Conservation (phyloP, 2,888 invertebrate species). For the Epirrita christyi region DNA sequence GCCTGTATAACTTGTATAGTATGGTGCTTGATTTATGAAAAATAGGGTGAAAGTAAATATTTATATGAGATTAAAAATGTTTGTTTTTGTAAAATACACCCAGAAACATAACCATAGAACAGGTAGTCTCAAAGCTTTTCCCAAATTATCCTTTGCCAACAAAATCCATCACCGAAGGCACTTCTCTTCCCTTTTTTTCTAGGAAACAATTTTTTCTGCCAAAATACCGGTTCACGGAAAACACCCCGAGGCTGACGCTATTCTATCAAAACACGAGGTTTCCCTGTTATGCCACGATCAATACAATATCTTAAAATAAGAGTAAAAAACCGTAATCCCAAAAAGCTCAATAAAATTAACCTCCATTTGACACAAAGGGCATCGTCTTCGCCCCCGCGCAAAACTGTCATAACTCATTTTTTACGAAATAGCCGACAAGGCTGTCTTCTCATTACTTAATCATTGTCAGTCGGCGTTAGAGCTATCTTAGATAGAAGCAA, state of each 20-base stretch:
- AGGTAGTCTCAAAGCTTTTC: not conserved
- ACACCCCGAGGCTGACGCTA: conserved; percentile 4
- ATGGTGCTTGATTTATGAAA: too few species aligned
- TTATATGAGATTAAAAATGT: too few species aligned
- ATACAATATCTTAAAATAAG: conserved; percentile 8
- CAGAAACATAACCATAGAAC: not conserved
- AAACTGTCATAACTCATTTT: conserved; percentile 38
- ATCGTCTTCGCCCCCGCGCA: conserved; percentile 19
- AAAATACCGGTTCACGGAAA: not conserved
- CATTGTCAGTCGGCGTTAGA: conserved; percentile 37
- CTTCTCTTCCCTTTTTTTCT: not conserved
- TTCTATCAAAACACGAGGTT: conserved; percentile 1
- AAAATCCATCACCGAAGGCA: not conserved
- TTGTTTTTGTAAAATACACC: conserved; percentile 6
- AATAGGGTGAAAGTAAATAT: too few species aligned
- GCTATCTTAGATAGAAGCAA: conserved; percentile 38
- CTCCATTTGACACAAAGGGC: conserved; percentile 29
- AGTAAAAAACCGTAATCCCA: conserved; percentile 12
- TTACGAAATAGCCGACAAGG: conserved; percentile 35
- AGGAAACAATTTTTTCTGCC: not conserved
- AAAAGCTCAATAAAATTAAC: conserved; percentile 34
- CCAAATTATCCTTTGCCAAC: not conserved
- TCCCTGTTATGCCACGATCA: not conserved
- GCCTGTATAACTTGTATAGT: too few species aligned
- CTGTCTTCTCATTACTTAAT: conserved; percentile 42